These are phyloP conservation scores for Pseudois nayaur DNA, from an alignment of 2,113 vertebrate species.

Conservation along the genomic window DNA sequence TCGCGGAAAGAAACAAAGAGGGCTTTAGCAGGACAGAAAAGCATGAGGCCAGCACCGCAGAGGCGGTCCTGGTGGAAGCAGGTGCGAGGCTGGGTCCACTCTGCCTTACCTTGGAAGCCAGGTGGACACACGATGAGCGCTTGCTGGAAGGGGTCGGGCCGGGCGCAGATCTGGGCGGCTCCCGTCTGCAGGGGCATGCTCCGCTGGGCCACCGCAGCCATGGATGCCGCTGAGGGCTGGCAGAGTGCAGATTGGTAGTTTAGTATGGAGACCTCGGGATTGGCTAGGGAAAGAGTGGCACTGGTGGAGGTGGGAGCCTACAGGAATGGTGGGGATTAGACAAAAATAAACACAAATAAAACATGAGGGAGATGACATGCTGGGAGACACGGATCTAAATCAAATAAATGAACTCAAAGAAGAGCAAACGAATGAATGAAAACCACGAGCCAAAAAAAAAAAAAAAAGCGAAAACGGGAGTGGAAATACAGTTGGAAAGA, in stretches of 20 bases:
- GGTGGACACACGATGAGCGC: constrained; percentile 99
- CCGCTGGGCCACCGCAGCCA: constrained; percentile 98
- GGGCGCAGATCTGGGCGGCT: constrained; percentile 94
- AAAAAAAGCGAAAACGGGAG: constrained; percentile 37
- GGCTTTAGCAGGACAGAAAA: neutral
- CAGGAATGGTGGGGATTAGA: constrained; percentile 90
- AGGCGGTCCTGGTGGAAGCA: rapidly evolving
- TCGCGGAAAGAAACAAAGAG: neutral
- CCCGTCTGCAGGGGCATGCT: constrained; percentile 96
- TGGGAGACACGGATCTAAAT: constrained; percentile 67
- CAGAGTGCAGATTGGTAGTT: constrained; percentile 98
- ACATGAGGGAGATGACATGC: constrained; percentile 79
- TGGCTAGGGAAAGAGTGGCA: constrained; percentile 97
- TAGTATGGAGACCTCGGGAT: constrained; percentile 97
- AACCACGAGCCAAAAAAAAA: constrained; percentile 26
- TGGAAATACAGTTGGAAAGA: neutral
- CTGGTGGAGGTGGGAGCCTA: constrained; percentile 97
- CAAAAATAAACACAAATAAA: constrained; percentile 84
- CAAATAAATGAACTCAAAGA: constrained; percentile 54
- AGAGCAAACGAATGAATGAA: constrained; percentile 56
- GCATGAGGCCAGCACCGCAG: neutral
- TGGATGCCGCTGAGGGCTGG: constrained; percentile 96
- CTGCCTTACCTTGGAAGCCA: constrained; percentile 94
- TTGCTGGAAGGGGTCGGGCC: constrained; percentile 99
- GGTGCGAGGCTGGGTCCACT: neutral